Evolutionary conservation across 2,113 vertebrate species (phyloP).

Genomic region (Manacus vitellinus): DNA sequence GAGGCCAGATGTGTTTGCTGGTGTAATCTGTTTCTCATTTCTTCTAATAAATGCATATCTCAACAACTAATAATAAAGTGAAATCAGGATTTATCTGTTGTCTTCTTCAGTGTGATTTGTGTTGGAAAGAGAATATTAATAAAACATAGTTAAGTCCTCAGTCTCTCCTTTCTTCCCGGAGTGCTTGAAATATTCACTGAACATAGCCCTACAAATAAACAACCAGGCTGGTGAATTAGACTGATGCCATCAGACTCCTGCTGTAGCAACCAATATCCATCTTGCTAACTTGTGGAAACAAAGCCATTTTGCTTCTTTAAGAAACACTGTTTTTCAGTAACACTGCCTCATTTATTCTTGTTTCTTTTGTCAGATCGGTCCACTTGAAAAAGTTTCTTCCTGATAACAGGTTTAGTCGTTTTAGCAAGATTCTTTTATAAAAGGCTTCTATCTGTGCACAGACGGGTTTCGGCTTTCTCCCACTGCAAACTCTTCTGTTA

Average conservation of each 20-base stretch:
- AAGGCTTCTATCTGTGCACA: neutral
- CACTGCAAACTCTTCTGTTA: neutral
- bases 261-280: neutral
- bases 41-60: conserved; percentile 46
- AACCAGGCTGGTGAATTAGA: neutral
- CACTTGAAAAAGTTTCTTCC: neutral
- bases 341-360: neutral
- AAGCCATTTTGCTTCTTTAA: neutral
- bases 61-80: conserved; percentile 38
- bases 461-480: conserved; percentile 13
- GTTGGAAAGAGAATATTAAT: conserved; percentile 23
- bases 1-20: conserved; percentile 54
- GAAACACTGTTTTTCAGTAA: neutral
- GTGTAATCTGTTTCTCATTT: conserved; percentile 51
- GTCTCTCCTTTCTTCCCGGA: neutral
- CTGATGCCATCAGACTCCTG: neutral
- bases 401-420: neutral
- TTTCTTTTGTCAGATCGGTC: neutral
- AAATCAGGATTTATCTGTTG: conserved; percentile 25
- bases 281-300: neutral
- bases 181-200: conserved; percentile 11
- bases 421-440: neutral
- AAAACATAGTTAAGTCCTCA: neutral
- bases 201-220: neutral
- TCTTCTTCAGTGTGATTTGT: conserved; percentile 34